Conservation (phyloP, 2,888 invertebrate genomes). For the Gryllus longicercus region DNA sequence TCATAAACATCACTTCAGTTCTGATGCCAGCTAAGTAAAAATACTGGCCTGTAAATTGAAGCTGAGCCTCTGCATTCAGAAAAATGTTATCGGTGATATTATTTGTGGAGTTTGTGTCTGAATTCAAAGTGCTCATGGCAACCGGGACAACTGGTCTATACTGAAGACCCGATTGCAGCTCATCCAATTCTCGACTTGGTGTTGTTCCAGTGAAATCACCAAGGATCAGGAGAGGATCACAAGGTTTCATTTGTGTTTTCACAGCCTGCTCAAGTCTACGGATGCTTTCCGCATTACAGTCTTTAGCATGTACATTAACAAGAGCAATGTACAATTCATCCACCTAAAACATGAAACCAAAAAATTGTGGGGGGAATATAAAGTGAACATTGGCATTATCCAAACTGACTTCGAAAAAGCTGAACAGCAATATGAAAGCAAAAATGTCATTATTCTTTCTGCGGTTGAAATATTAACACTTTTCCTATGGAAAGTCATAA, state of each 20-base stretch:
- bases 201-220: constrained; percentile 44
- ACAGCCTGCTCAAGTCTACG: constrained; percentile 29
- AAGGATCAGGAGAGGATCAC: constrained; percentile 43
- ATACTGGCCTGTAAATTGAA: constrained; percentile 45
- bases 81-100: constrained; percentile 40
- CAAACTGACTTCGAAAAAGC: no score
- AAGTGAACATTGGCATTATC: neutral
- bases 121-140: constrained; percentile 26
- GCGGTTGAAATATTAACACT: no score
- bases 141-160: constrained; percentile 32
- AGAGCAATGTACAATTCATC: constrained; percentile 52
- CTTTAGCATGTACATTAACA: constrained; percentile 46
- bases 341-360: constrained; percentile 40
- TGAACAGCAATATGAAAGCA: no score
- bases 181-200: neutral
- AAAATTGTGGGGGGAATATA: neutral
- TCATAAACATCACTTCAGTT: no score
- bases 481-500: no score
- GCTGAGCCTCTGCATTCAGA: constrained; percentile 41
- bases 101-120: constrained; percentile 23
- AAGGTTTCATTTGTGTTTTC: constrained; percentile 29
- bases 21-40: no score
- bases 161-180: constrained; percentile 30
- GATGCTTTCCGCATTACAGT: constrained; percentile 23
- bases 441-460: no score